Evolutionary conservation across 2,888 invertebrate genomes (phyloP), one percentile per base, ranked within the genome.

Genomic region (Pristionchus entomophagus): DNA sequence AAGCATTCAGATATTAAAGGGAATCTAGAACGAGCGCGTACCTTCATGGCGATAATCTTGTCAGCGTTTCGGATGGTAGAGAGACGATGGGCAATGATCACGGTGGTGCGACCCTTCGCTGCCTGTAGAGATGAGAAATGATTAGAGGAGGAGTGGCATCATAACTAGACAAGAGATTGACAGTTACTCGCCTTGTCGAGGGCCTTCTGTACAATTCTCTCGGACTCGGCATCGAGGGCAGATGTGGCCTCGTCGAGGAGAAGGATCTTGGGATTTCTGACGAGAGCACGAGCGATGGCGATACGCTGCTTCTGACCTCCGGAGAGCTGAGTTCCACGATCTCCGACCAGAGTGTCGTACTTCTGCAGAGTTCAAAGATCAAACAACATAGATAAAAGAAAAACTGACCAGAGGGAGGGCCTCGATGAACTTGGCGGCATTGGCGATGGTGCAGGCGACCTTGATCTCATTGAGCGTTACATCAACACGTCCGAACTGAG

Each of bases 1-100:
- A 82, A 35, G 59, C n/a, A 51, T 32, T n/a, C 35, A 51, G 32
- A 82, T 82, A 22, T 41, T n/a, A 65, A 14, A 69, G 35, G 38
- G 10, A 82, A 45, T 5, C 1, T 2, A 1, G 38, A 26, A 38
- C 59, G 38, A 59, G 19, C 22, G 22, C 17, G 38, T 87, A 32
- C 89, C 87, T 94, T 93, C 88, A 95, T 93, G 17, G 94, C 94
- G 86, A 94, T 93, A 80, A 95, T 95, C 65, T 93, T 91, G 90
- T 95, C 94, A 5, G 95, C 95, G 56, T 94, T 94, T 88, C 94
- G 92, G 83, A 95, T 94, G 3, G 95, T 95, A 12, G 95, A 95
- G 81, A 95, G 91, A 49, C 95, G 93, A 89, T 94, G 94, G 29
- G 95, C 95, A 45, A 95, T 94, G 6, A 94, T 93, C 82, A 95